Evolutionary conservation across 1,140 invertebrate genomes (phyloP), one percentile per base, ranked within the genome.

Genomic region (Trichonephila clavipes): DNA sequence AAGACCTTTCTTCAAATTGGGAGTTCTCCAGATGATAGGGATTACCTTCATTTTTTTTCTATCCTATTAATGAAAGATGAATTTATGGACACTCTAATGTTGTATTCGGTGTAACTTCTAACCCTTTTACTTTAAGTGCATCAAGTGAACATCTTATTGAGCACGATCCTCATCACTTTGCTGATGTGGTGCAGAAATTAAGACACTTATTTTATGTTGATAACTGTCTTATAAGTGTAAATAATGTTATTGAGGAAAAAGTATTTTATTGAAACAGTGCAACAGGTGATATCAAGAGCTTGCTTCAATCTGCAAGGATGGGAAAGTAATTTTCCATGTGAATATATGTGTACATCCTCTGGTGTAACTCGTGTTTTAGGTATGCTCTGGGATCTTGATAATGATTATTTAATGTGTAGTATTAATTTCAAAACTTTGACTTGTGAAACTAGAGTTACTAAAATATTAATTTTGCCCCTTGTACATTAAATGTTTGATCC

Each of bases 1-100:
- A 95, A 95, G 64, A 96, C 95, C 0, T 96, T 96, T 95, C 93
- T 96, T 18, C 95, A 96, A 94, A 96, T 96, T n/a, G 77, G 44
- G 16, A 58, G 95, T 34, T 21, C 69, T 66, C 87, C 92, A 5
- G 14, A 44, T 24, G 34, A 94, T 44, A 81, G 92, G 64, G 87
- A 94, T 51, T 88, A 77, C 88, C 34, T 93, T 5, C 19, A 66
- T n/a, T 0, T 93, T 93, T n/a, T 69, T 93, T 88, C 28, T 93
- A 44, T 44, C 92, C 92, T 51, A 62, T 4, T 61, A 51, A 93
- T 24, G 86, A 77, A 61, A 19, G 1, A 44, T 7, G 34, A 44
- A 44, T 93, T 62, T 90, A 90, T 69, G 58, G 88, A 58, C 93
- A 94, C 28, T 85, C 72, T 90, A 89, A 86, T n/a, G 69, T 93